Percentiles rank a stretch among this genome's conserved stretches.
Conservation (phyloP, 2,888 invertebrate genomes). For the Apocheima hispidaria region DNA sequence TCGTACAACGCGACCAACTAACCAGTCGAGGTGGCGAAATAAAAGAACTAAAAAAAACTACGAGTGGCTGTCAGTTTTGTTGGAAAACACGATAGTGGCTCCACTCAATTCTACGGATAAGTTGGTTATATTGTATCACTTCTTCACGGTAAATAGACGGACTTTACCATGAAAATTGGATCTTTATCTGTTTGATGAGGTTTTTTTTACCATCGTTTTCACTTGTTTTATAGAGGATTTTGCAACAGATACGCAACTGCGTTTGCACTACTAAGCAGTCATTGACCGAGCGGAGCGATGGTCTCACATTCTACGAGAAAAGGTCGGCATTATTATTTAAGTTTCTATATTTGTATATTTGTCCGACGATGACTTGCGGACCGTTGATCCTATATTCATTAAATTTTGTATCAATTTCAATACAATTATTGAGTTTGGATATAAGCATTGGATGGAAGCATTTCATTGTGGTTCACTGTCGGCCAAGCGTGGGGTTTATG, state of each 20-base stretch:
- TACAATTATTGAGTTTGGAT: too few species aligned
- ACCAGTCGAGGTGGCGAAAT: neutral
- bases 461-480: too few species aligned
- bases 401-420: too few species aligned
- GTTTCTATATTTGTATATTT: too few species aligned
- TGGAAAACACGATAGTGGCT: neutral
- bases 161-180: slow-evolving; percentile 44
- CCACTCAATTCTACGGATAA: neutral
- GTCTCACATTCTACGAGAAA: too few species aligned
- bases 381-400: too few species aligned
- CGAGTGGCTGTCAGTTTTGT: neutral
- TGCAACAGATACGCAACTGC: neutral
- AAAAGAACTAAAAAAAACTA: neutral
- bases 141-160: slow-evolving; percentile 59
- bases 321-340: too few species aligned
- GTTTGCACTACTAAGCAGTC: neutral
- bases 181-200: slow-evolving; percentile 36
- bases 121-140: slow-evolving; percentile 20
- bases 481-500: too few species aligned
- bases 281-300: too few species aligned
- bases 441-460: too few species aligned
- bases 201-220: slow-evolving; percentile 24
- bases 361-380: too few species aligned
- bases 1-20: slow-evolving; percentile 17
- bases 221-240: slow-evolving; percentile 32